Conservation (phyloP, 53 echinoderm and acorn worm species). For the Antedon mediterranea region DNA sequence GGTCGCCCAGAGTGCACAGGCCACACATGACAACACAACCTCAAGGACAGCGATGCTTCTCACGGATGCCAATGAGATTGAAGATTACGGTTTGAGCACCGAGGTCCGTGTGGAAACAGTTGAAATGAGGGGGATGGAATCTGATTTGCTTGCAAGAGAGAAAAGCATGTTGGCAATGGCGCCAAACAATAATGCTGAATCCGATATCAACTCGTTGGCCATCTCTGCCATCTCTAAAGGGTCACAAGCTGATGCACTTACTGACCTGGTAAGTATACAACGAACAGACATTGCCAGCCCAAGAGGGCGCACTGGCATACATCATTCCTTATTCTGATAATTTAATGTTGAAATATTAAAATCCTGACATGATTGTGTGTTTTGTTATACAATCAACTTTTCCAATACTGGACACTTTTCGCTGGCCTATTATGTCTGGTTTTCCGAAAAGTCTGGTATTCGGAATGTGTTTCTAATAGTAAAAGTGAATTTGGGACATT, state of each 20-base stretch:
- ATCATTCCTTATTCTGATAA: too few species aligned
- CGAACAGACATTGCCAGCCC: too few species aligned
- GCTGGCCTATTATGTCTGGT: too few species aligned
- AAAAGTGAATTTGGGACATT: too few species aligned
- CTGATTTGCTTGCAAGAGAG: conserved; percentile 12
- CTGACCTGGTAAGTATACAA: conserved; percentile 17
- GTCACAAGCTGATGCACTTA: conserved; percentile 12
- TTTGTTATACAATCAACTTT: too few species aligned
- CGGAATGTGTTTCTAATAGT: too few species aligned
- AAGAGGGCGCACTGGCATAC: too few species aligned
- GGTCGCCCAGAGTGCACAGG: conserved; percentile 47
- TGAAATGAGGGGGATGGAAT: conserved; percentile 10
- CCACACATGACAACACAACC: conserved; percentile 79
- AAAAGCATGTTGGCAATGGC: conserved; percentile 18
- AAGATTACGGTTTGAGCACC: conserved; percentile 13
- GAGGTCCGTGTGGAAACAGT: conserved; percentile 12
- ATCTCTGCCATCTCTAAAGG: conserved; percentile 13
- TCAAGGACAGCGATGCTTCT: conserved; percentile 41
- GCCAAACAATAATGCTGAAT: conserved; percentile 18
- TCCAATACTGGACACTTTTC: too few species aligned
- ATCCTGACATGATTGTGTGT: too few species aligned
- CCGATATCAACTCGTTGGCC: conserved; percentile 11
- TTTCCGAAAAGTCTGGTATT: too few species aligned
- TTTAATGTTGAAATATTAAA: too few species aligned
- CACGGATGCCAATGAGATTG: conserved; percentile 22